Base-by-base conservation (phyloP, 2,888 invertebrate species). In the Lasioglossum marginatum region DNA sequence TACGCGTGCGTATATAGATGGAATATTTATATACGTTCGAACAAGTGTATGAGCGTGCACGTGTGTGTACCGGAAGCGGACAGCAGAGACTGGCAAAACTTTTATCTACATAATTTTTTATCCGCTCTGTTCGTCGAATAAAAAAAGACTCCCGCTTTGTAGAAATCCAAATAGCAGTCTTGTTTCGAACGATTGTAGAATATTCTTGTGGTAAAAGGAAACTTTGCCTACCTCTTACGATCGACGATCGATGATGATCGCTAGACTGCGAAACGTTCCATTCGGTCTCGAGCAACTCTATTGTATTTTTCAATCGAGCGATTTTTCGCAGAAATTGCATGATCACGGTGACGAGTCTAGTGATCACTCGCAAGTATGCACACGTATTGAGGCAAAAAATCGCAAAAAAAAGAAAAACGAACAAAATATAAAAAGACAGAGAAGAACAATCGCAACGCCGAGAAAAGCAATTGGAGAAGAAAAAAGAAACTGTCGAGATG, bases 401-500 rank as follows among this genome's bases (percentile, higher is more conserved):
- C 68, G 23, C 73, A 52, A 27, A 73, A 31, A 48, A 31, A 31
- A 3, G n/a, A 57, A 57, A 57, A 57, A 57, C 2, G 3, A 57
- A 57, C 57, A 57, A 57, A 57, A 57, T 12, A n/a, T n/a, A 52
- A 66, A 57, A 37, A 23, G n/a, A 68, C 23, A 63, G 5, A 37
- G 72, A 60, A 34, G 79, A 63, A 63, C 4, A 77, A 48, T 63
- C 52, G 76, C 23, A 48, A 52, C 19, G 10, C 16, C 31, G 19
- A 37, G 52, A 27, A 45, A 34, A 43, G 37, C 34, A 34, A 63
- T 34, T 19, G 4, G 68, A 23, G 19, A 10, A 16, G 31, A 27
- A 57, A n/a, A 45, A 48, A n/a, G 31, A 71, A 75, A 19, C 77
- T 79, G 48, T 40, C 86, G 83, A 80, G 75, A 88, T 89, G 87